Evolutionary conservation across 2,797 vertebrate species (phyloP).

Genomic region (Malacoraja senta): DNA sequence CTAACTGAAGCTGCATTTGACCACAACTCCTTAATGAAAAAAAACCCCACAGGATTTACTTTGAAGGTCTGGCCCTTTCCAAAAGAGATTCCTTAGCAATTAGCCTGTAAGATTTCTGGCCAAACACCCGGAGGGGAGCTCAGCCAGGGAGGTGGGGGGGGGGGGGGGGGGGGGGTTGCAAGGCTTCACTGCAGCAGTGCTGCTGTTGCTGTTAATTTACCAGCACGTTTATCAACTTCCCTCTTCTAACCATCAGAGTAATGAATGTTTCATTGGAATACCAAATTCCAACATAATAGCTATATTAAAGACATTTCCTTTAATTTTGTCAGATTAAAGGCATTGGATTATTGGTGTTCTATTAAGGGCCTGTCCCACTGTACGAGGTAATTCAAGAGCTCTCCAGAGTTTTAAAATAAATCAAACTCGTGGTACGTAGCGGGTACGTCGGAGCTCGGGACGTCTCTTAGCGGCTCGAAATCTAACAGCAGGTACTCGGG

Average conservation of each 20-base stretch:
- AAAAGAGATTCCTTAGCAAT: constrained; percentile 38
- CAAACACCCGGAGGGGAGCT: constrained; percentile 37
- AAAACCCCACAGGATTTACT: constrained; percentile 24
- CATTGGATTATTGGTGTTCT: not conserved
- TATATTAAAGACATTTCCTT: not conserved
- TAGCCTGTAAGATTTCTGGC: constrained; percentile 36
- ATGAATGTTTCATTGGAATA: not conserved
- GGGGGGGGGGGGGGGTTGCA: not conserved
- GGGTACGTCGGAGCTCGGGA: no score
- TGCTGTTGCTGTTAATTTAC: constrained; percentile 18
- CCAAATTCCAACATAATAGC: not conserved
- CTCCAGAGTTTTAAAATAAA: no score
- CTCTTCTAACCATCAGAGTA: constrained; percentile 21
- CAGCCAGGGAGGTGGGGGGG: constrained; percentile 24
- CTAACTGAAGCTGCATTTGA: constrained; percentile 28
- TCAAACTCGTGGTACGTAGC: no score
- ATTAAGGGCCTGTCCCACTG: not conserved
- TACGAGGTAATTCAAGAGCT: no score
- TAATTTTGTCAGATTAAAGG: constrained; percentile 24
- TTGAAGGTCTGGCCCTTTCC: constrained; percentile 38
- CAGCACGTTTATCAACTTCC: not conserved
- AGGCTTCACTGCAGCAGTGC: constrained; percentile 27
- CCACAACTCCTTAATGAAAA: constrained; percentile 34
- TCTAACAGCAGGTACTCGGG: no score
- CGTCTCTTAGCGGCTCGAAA: no score